Conservation (phyloP, 2,797 vertebrate species). For the Molothrus ater region DNA sequence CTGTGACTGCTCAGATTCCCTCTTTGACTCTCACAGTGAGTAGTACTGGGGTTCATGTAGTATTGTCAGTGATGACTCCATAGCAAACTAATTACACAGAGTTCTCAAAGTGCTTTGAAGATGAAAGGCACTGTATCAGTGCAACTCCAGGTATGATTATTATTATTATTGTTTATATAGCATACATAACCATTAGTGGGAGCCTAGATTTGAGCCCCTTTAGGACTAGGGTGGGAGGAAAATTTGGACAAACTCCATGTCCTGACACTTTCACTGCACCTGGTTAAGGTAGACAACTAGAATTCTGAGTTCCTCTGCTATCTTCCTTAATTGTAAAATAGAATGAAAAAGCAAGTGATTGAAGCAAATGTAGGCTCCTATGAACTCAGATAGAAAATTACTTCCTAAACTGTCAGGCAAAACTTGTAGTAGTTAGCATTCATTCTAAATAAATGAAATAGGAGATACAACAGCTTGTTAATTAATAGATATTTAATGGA, state of each 20-base stretch:
- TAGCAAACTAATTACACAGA: background rate
- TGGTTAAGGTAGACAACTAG: slow-evolving; percentile 43
- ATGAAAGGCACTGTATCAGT: slow-evolving; percentile 43
- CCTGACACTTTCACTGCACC: slow-evolving; percentile 18
- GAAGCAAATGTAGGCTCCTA: slow-evolving; percentile 30
- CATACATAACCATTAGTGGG: background rate
- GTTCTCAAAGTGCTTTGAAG: slow-evolving; percentile 57
- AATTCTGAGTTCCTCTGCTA: background rate
- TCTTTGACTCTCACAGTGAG: background rate
- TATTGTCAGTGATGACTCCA: background rate
- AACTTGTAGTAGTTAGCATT: background rate
- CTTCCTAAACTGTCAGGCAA: slow-evolving; percentile 7
- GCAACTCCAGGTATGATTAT: background rate
- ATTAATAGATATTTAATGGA: background rate
- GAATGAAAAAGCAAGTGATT: background rate
- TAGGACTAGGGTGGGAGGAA: slow-evolving; percentile 23
- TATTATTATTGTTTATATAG: slow-evolving; percentile 25
- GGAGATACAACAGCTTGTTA: slow-evolving; percentile 1
- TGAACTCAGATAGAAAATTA: slow-evolving; percentile 31
- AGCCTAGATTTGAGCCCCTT: background rate
- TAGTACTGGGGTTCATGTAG: background rate
- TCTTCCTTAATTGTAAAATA: slow-evolving; percentile 48
- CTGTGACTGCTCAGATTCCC: background rate
- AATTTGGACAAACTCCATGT: slow-evolving; percentile 17
- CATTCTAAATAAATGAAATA: slow-evolving; percentile 9